Conservation (phyloP, 2,113 vertebrate species). For the Forbesichthys agassizii region DNA sequence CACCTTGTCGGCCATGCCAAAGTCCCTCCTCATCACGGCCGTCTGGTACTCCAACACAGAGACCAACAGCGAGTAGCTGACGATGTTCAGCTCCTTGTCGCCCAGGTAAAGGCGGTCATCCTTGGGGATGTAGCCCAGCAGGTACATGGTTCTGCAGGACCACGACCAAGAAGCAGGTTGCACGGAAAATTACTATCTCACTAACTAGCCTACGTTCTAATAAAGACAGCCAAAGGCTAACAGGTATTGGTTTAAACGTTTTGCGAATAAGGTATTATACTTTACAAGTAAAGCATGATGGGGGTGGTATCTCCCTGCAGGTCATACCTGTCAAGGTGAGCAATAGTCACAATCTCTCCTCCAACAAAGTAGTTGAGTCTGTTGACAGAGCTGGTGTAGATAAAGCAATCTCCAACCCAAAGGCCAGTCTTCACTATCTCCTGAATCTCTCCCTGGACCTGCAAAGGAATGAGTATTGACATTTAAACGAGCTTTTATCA, state of each 20-base stretch:
- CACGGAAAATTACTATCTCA: neutral
- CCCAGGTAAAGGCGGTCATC: constrained; percentile 97
- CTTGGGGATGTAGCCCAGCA: constrained; percentile 97
- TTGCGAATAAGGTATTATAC: no score
- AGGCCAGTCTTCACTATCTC: constrained; percentile 97
- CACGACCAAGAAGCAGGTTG: neutral
- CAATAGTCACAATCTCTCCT: constrained; percentile 98
- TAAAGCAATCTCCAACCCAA: constrained; percentile 99
- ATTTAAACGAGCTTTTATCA: neutral
- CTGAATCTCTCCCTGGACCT: constrained; percentile 98
- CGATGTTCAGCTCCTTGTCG: constrained; percentile 97
- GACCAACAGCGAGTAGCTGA: constrained; percentile 94
- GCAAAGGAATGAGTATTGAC: constrained; percentile 22
- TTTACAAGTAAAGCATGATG: neutral
- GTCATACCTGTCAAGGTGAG: constrained; percentile 92
- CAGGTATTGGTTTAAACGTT: no score
- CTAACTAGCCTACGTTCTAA: neutral
- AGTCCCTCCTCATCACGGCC: constrained; percentile 97
- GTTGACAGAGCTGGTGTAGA: constrained; percentile 99
- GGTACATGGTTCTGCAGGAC: constrained; percentile 91
- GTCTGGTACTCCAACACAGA: constrained; percentile 98
- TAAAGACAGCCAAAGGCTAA: no score
- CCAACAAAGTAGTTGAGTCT: constrained; percentile 98
- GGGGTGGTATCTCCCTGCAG: neutral
- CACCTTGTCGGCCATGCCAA: constrained; percentile 96